phyloP scores from a whole-genome alignment of 2,797 vertebrate genomes.

The Holocentrus rufus region DNA sequence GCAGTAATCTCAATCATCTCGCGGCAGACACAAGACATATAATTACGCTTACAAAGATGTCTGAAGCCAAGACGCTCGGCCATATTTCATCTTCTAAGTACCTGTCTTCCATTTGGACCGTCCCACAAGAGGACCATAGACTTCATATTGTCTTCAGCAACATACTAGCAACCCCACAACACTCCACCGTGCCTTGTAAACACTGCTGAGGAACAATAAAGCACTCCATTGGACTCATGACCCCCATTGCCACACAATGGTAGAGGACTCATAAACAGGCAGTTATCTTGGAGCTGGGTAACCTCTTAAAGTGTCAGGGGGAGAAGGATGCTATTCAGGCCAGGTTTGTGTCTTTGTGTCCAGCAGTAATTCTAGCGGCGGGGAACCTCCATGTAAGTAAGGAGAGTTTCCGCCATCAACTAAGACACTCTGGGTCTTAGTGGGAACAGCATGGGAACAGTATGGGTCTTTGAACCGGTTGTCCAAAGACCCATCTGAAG shows the following conservation, averaged over 20 bases:
- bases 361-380: constrained; percentile 66
- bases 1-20: background rate
- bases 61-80: constrained; percentile 3
- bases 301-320: constrained; percentile 82
- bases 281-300: constrained; percentile 84
- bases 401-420: constrained; percentile 47
- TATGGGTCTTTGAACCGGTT: background rate
- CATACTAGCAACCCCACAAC: constrained; percentile 74
- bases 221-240: constrained; percentile 84
- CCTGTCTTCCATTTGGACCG: constrained; percentile 69
- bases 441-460: background rate
- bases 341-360: constrained; percentile 68
- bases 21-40: background rate
- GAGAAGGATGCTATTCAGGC: constrained; percentile 75
- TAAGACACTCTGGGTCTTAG: constrained; percentile 4
- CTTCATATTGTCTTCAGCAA: constrained; percentile 73
- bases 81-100: constrained; percentile 63
- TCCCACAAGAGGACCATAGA: constrained; percentile 48
- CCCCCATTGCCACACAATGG: constrained; percentile 86
- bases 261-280: constrained; percentile 87
- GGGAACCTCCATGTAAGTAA: constrained; percentile 47
- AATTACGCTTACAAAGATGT: background rate
- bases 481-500: background rate
- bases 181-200: constrained; percentile 81
- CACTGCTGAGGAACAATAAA: constrained; percentile 85